These are phyloP conservation scores for Andrena flavipes DNA, from an alignment of 2,888 invertebrate species.

Conservation along the genomic window DNA sequence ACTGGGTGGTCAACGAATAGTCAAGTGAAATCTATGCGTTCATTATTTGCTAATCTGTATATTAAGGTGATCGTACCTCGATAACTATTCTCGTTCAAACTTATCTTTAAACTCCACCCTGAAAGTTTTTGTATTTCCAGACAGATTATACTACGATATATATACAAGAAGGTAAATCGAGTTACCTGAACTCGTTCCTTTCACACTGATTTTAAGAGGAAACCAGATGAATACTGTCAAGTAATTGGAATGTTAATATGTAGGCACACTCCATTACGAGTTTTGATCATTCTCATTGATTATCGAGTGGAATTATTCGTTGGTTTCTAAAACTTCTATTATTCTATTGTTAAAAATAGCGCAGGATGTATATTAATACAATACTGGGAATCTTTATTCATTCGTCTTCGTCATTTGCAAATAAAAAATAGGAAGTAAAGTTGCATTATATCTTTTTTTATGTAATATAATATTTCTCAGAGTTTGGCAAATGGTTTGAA, in stretches of 20 bases:
- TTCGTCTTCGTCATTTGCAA: neutral
- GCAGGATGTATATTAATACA: neutral
- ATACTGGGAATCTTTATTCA: conserved; percentile 10
- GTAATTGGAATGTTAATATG: neutral
- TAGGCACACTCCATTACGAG: neutral
- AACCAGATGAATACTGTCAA: neutral
- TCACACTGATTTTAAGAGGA: neutral
- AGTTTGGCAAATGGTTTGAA: too few relatives aligned
- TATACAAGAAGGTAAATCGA: neutral
- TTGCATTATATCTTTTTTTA: neutral
- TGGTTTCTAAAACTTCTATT: neutral
- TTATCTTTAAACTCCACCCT: neutral
- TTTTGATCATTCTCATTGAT: neutral
- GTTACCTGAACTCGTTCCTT: neutral
- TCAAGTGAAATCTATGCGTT: neutral
- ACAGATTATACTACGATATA: neutral
- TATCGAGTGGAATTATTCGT: conserved; percentile 3
- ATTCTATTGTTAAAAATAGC: neutral
- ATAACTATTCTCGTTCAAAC: too few relatives aligned
- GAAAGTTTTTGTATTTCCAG: neutral
- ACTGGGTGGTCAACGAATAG: neutral
- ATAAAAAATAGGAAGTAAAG: conserved; percentile 1
- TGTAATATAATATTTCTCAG: too few relatives aligned
- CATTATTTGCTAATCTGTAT: neutral
- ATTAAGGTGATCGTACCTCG: neutral